phyloP scores from a whole-genome alignment of 2,888 invertebrate species.

The Pseudeuparius sepicola region DNA sequence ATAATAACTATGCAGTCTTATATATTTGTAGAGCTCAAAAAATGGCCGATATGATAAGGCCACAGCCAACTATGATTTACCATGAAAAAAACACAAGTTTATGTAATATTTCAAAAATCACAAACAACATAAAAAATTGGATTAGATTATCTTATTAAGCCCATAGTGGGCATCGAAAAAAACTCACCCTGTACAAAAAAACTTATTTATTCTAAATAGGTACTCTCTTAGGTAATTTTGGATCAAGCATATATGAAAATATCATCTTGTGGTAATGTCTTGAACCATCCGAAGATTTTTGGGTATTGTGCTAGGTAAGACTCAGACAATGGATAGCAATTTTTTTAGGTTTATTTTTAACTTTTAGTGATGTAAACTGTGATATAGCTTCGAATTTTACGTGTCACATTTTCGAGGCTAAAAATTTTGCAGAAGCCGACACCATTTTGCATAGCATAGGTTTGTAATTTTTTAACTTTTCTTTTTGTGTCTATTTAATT shows the following conservation, averaged over 20 bases:
- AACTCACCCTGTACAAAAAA: too few relatives aligned
- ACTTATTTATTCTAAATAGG: too few relatives aligned
- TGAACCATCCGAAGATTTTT: conserved; percentile 45
- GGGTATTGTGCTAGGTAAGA: conserved; percentile 54
- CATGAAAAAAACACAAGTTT: too few relatives aligned
- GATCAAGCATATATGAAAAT: conserved; percentile 55
- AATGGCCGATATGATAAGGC: too few relatives aligned
- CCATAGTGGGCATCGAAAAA: too few relatives aligned
- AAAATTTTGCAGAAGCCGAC: conserved; percentile 37
- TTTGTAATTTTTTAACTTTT: conserved; percentile 20
- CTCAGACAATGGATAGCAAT: background rate
- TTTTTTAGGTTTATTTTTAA: conserved; percentile 4
- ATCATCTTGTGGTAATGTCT: conserved; percentile 51
- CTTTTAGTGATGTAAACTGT: conserved; percentile 40
- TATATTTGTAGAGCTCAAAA: too few relatives aligned
- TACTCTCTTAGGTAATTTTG: conserved; percentile 44
- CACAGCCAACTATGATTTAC: too few relatives aligned
- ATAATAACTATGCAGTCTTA: too few relatives aligned
- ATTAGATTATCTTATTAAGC: too few relatives aligned
- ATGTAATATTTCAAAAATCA: too few relatives aligned
- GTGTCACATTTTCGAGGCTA: conserved; percentile 41
- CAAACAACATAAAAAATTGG: too few relatives aligned
- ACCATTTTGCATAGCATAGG: conserved; percentile 43
- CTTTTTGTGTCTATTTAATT: conserved; percentile 16
- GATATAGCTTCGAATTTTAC: conserved; percentile 40